Base-by-base conservation (phyloP, 2,888 invertebrate genomes). In the Pyralis farinalis region DNA sequence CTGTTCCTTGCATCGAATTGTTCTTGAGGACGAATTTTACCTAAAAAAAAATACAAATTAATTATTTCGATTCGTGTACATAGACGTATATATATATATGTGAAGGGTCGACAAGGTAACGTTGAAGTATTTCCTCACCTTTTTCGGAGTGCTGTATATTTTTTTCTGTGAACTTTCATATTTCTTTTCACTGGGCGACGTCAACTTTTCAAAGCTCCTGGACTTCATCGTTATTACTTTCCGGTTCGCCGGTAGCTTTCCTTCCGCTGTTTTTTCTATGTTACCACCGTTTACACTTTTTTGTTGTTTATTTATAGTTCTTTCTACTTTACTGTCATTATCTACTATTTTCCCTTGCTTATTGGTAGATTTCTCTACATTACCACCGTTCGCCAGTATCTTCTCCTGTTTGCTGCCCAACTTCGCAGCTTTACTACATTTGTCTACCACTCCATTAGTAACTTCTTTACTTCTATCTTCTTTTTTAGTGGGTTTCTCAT, bases 21-120 rank as follows among this genome's bases (percentile, higher is more conserved):
- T 92, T 90, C 51, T 93, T 92, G 0, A 94, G 80, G 9, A 91
- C 91, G 51, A 96, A 95, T 68, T 94, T 93, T 0, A 96, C 96
- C 39, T 39, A 22, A 16, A 16, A 16, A 16, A 1, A 28, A 7
- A 1, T 12, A 31, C 12, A 28, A n/a, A n/a, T n/a, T n/a, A n/a
- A n/a, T n/a, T n/a, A n/a, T n/a, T n/a, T n/a, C n/a, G n/a, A n/a
- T n/a, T n/a, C n/a, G n/a, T n/a, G n/a, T n/a, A n/a, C n/a, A n/a
- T n/a, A n/a, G n/a, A n/a, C n/a, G n/a, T n/a, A n/a, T n/a, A n/a
- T n/a, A n/a, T n/a, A n/a, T n/a, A n/a, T n/a, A n/a, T n/a, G n/a
- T n/a, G n/a, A n/a, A n/a, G n/a, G n/a, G n/a, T n/a, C 12, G 16
- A 8, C 12, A 22, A 1, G n/a, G 10, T 4, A 31, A 31, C n/a